phyloP scores from a whole-genome alignment of 2,888 invertebrate species.

The Agrotis puta region DNA sequence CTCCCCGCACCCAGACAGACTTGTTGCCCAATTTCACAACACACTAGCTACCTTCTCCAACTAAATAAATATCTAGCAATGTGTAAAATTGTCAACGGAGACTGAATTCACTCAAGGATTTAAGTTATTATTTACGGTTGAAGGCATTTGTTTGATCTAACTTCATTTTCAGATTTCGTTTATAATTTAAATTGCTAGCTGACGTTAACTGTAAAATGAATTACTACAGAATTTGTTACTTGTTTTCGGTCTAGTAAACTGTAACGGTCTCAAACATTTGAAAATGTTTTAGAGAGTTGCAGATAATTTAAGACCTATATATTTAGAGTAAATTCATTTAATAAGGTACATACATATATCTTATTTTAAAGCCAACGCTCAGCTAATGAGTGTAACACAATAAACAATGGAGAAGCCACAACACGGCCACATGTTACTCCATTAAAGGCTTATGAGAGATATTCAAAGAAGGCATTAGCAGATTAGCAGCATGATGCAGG shows the following conservation, averaged over 20 bases:
- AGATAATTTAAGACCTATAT: constrained; percentile 5
- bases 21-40: constrained; percentile 67
- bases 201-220: constrained; percentile 34
- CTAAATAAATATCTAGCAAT: constrained; percentile 54
- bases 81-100: constrained; percentile 58
- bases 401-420: constrained; percentile 18
- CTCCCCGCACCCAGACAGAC: constrained; percentile 37
- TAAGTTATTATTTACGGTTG: constrained; percentile 58
- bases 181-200: constrained; percentile 51
- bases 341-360: not conserved
- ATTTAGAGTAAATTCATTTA: not conserved
- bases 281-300: constrained; percentile 10
- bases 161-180: constrained; percentile 49
- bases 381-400: not conserved
- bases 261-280: not conserved
- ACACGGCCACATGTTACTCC: constrained; percentile 32
- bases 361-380: not conserved
- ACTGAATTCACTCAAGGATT: constrained; percentile 37
- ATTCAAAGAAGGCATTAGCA: constrained; percentile 49
- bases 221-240: constrained; percentile 17
- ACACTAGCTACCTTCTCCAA: constrained; percentile 34
- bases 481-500: constrained; percentile 46
- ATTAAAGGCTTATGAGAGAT: constrained; percentile 51
- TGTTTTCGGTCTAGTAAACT: constrained; percentile 13
- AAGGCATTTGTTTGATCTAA: constrained; percentile 42